Base-by-base conservation (phyloP, 2,113 vertebrate species). In the Syngnathoides biaculeatus region DNA sequence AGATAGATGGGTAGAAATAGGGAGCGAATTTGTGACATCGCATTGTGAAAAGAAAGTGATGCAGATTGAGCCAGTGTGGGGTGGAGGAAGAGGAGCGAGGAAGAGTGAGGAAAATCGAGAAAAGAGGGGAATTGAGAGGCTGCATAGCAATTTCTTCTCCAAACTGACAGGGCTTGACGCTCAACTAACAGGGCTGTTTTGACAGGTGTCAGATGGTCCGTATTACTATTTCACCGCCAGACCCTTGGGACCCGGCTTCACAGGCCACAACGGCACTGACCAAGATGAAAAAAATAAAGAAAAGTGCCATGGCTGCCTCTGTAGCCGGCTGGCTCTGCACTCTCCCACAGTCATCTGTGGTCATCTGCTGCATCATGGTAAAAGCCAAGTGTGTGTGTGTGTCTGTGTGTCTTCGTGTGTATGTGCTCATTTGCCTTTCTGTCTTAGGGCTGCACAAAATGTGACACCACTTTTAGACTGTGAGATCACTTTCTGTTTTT, bases 201-300 rank as follows among this genome's bases (percentile, higher is more conserved):
- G 91, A 92, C 91, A 92, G 91, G 88, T 92, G 91, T 92, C 91
- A 92, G 88, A 92, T 92, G 91, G 89, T 88, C 90, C 81, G 79
- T 87, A 91, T 91, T 92, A 91, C 87, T 85, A 87, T 89, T 92
- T 88, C 86, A 89, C 89, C 80, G 79, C 79, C 22, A 27, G 82
- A 77, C 90, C 88, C 89, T 67, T 69, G 90, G 90, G 90, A 91
- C 79, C 82, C 87, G 68, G 80, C 87, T 90, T 92, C 86, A 81
- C 79, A 67, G 86, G 86, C 88, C 86, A 84, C 86, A 84, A 83
- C 86, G 88, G 87, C 79, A 85, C 86, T 81, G 86, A 82, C 81
- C 87, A 84, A 80, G 81, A 81, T 83, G 82, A 81, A 61, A 81
- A 73, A 83, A 87, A 78, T 79, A 71, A 81, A 81, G 72, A 82